Conservation (phyloP, 2,888 invertebrate species). For the Phyllotreta cruciferae region DNA sequence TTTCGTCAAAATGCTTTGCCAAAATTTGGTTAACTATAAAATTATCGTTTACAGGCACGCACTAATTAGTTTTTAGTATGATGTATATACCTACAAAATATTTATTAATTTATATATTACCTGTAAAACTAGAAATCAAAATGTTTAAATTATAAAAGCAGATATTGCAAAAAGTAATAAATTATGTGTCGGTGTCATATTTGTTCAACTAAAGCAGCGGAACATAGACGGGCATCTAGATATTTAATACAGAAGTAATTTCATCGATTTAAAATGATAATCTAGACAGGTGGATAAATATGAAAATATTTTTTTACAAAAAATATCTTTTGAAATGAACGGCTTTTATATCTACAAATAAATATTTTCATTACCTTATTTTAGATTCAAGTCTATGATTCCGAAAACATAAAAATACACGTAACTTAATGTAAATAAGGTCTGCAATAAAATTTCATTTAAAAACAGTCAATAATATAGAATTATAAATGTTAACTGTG, state of each 20-base stretch:
- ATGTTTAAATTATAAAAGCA: conserved; percentile 15
- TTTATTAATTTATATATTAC: conserved; percentile 3
- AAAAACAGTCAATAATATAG: conserved; percentile 21
- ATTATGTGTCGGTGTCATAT: conserved; percentile 17
- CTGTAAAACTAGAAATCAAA: conserved; percentile 11
- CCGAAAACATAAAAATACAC: conserved; percentile 6
- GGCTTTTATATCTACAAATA: too few species aligned
- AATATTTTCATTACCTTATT: background rate
- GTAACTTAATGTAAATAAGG: conserved; percentile 17
- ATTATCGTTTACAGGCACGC: conserved; percentile 24
- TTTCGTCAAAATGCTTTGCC: background rate
- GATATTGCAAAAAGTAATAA: conserved; percentile 14
- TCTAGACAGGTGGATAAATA: too few species aligned
- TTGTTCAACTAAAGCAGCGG: conserved; percentile 10
- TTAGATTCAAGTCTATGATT: conserved; percentile 3
- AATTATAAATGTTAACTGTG: conserved; percentile 19
- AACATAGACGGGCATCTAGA: conserved; percentile 10
- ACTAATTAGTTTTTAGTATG: conserved; percentile 17
- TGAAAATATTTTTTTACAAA: too few species aligned
- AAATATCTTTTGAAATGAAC: background rate
- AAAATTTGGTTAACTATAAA: background rate
- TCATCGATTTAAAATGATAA: too few species aligned
- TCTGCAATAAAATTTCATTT: conserved; percentile 18
- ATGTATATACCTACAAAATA: conserved; percentile 14
- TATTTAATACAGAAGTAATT: background rate